phyloP scores from a whole-genome alignment of 2,797 vertebrate species.

The Ptychadena robeensis region DNA sequence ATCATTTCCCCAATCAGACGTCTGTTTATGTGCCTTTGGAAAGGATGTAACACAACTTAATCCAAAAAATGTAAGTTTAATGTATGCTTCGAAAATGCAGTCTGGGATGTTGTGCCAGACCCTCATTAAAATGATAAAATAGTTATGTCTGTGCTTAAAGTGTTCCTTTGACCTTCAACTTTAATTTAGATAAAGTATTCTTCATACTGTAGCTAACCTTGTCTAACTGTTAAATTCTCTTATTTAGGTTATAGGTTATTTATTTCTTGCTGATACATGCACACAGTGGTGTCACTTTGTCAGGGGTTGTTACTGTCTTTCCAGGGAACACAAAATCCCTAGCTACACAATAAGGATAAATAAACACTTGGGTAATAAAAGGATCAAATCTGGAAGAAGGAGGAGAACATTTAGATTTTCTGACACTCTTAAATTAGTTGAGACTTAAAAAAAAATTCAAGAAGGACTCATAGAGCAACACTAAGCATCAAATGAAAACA shows the following conservation, averaged over 20 bases:
- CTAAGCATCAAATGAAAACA: not conserved
- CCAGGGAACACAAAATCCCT: not conserved
- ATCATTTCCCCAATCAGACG: not conserved
- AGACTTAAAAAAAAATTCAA: too few species aligned
- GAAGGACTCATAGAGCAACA: not conserved
- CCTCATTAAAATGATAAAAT: not conserved
- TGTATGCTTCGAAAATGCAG: not conserved
- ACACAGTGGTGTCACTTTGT: slow-evolving; percentile 12
- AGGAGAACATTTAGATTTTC: too few species aligned
- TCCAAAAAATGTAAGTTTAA: not conserved
- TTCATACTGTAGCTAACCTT: not conserved
- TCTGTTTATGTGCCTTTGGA: not conserved
- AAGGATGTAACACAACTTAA: not conserved
- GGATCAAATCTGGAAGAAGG: not conserved
- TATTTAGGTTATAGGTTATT: not conserved
- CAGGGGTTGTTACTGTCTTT: not conserved
- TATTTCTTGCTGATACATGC: not conserved
- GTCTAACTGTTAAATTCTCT: not conserved
- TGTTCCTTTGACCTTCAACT: slow-evolving; percentile 1
- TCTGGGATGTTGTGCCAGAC: not conserved
- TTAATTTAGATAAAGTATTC: not conserved
- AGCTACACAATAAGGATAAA: not conserved
- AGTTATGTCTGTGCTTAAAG: not conserved
- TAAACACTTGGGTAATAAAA: not conserved
- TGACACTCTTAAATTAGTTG: too few species aligned